Base-by-base conservation (phyloP, 1,140 invertebrate species). In the Ditylenchus dipsaci region DNA sequence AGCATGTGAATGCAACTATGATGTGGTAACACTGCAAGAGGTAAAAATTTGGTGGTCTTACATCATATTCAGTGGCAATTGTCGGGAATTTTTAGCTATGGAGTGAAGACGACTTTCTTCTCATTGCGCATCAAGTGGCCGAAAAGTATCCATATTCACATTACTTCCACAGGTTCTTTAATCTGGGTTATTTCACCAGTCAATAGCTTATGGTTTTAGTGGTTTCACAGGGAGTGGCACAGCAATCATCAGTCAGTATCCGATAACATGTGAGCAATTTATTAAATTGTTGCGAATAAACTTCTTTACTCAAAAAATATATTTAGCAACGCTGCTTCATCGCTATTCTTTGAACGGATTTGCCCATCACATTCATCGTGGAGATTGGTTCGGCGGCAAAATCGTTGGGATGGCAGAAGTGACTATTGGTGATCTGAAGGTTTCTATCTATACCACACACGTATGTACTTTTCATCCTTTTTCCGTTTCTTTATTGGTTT, bases 311-410 rank as follows among this genome's bases (percentile, higher is more conserved):
- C 86, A 87, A n/a, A 93, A 97, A 56, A 85, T n/a, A n/a, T n/a
- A 17, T 19, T 53, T 90, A 77, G 90, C 93, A 82, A 90, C 90
- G 0, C 89, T 94, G 79, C 93, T 92, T 76, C 91, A 94, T 84
- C 88, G 90, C 68, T 97, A 91, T 89, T 88, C 91, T 33, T 84
- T 97, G n/a, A 97, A 97, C 87, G 94, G 94, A 1, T 96, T 95
- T 81, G 89, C 93, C 63, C 94, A 97, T 83, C 95, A 94, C 84
- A 87, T 97, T 72, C 90, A 93, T 58, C 59, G 96, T 85, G 94
- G 91, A 0, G 94, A 97, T 83, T 97, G 94, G 94, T 97, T 95
- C 85, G 94, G 92, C 62, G 94, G 93, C 8, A 97, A 97, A 88
- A 93, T 93, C 43, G 88, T 96, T 62, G 93, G 92, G 13, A 83